Evolutionary conservation across 2,888 invertebrate genomes (phyloP).

Genomic region (Calliopum simillimum): DNA sequence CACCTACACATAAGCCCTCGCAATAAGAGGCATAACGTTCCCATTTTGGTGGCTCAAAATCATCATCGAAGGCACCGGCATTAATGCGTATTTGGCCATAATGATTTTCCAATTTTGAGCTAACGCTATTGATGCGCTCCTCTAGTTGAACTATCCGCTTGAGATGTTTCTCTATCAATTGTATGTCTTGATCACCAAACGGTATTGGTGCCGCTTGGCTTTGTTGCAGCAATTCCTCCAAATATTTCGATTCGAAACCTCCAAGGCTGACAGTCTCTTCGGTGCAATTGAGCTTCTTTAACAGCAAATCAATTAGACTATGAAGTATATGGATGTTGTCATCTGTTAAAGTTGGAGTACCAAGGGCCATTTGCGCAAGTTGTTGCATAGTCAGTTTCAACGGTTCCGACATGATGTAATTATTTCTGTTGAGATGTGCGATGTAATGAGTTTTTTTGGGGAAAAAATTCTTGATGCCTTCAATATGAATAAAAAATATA

Average conservation of each 20-base stretch:
- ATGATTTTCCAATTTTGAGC: conserved; percentile 53
- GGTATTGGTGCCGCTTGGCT: conserved; percentile 53
- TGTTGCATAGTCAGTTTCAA: conserved; percentile 56
- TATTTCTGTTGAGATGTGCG: too few relatives aligned
- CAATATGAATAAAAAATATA: too few relatives aligned
- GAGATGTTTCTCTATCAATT: conserved; percentile 50
- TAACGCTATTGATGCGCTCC: conserved; percentile 46
- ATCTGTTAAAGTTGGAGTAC: conserved; percentile 53
- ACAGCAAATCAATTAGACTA: conserved; percentile 56
- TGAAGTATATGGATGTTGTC: conserved; percentile 59
- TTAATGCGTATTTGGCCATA: conserved; percentile 51
- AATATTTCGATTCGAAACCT: conserved; percentile 54
- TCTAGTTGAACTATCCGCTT: conserved; percentile 51
- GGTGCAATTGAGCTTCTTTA: conserved; percentile 59
- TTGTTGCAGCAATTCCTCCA: conserved; percentile 53
- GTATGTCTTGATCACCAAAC: conserved; percentile 51
- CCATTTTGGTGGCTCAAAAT: conserved; percentile 47
- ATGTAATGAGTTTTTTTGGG: too few relatives aligned
- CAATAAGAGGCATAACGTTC: conserved; percentile 48
- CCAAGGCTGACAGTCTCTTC: conserved; percentile 55
- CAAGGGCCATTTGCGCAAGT: conserved; percentile 60
- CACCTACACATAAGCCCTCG: conserved; percentile 59
- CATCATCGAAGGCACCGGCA: conserved; percentile 44
- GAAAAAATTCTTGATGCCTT: too few relatives aligned
- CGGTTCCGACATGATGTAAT: too few relatives aligned